Base-by-base conservation (phyloP, 2,888 invertebrate genomes). In the Psylliodes chrysocephalus region DNA sequence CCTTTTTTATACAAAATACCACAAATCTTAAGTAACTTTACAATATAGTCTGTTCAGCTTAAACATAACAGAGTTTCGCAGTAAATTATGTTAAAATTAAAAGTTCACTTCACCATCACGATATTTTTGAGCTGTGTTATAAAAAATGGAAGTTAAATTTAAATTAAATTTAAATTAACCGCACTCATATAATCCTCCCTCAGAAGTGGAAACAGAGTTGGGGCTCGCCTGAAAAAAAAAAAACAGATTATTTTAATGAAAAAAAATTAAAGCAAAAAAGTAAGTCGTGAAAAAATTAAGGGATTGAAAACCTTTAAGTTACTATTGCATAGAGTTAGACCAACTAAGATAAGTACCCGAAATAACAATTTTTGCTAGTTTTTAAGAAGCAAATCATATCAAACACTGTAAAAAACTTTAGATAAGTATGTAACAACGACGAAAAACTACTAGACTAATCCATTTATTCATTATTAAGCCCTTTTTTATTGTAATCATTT, bases 111-210 rank as follows among this genome's bases (percentile, higher is more conserved):
- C 47, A 57, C 25, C 40, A 51, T 46, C 59, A 54, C 54, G 55
- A 40, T 42, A 38, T 55, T 46, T 30, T 64, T 60, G 64, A 64
- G 64, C 59, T 33, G 52, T 25, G 33, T 35, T 15, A 12, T 18
- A 47, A 28, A n/a, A 46, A 56, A 33, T 15, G 47, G 19, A 44
- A 12, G 42, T n/a, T n/a, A 40, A 40, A 42, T 49, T 81, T 81
- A 82, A 76, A 82, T 81, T 75, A 82, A 74, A 69, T 82, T 82
- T 55, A 82, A 77, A 72, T 82, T 82, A 70, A 82, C 88, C 38
- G 89, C 86, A 63, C 89, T 88, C 71, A 89, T 86, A 79, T 88
- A 88, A 72, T 90, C 89, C 73, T 89, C 89, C 71, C 89, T 83
- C 79, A 90, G 85, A 72, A 89, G 84, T 68, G 89, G 89, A 75